Percentiles rank a stretch among this genome's conserved stretches.
These are phyloP conservation scores for Pardalotus punctatus DNA, from an alignment of 2,113 vertebrate genomes.

Conservation along the genomic window DNA sequence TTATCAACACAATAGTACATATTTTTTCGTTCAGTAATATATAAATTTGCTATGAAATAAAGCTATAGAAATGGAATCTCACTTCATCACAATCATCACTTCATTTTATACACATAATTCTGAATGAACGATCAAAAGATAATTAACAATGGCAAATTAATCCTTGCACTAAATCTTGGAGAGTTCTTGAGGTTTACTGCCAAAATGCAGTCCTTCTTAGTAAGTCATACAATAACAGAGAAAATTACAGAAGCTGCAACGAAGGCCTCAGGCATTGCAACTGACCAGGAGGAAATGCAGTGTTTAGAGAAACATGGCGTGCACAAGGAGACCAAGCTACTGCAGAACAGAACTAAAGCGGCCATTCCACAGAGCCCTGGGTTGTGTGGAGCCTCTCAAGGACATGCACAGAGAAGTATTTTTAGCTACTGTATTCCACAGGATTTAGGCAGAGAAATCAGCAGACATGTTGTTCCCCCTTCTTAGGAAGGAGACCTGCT, in stretches of 20 bases:
- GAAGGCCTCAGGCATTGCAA: not conserved
- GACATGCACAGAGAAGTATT: not conserved
- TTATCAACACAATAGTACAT: not conserved
- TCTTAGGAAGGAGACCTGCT: not conserved
- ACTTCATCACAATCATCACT: not conserved
- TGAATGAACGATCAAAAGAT: not conserved
- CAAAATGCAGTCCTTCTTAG: not conserved
- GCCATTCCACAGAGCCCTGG: not conserved
- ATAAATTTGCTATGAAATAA: not conserved
- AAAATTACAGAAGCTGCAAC: not conserved
- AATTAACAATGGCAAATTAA: not conserved
- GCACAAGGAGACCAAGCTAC: not conserved
- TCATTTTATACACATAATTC: not conserved
- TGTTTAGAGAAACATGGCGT: not conserved
- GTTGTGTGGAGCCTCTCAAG: not conserved
- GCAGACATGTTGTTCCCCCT: not conserved
- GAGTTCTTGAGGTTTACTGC: not conserved
- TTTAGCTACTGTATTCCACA: not conserved
- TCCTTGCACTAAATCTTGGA: not conserved
- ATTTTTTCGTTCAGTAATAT: not conserved
- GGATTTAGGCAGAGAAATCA: not conserved
- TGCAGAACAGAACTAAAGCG: not conserved
- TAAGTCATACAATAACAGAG: not conserved
- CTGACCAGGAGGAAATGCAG: not conserved
- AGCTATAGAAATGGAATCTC: not conserved